Evolutionary conservation across 1,140 invertebrate genomes (phyloP).

Genomic region (Mamestra configurata): DNA sequence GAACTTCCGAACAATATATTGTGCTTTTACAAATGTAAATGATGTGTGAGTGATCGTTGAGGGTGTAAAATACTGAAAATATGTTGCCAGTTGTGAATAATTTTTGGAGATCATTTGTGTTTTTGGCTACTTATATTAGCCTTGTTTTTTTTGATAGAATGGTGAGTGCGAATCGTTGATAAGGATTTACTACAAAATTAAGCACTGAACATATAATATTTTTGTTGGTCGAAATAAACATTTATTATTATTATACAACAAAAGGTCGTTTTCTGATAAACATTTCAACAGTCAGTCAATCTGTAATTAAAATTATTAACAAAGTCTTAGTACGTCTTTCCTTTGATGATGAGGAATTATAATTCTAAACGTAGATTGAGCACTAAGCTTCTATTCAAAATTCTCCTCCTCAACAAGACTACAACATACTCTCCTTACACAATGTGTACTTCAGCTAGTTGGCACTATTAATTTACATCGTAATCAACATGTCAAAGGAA

Average conservation of each 20-base stretch:
- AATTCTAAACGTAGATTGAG: neutral
- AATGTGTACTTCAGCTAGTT: slow-evolving; percentile 32
- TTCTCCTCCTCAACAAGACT: neutral
- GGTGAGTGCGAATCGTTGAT: too few species aligned
- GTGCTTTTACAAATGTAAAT: slow-evolving; percentile 9
- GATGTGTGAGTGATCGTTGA: slow-evolving; percentile 15
- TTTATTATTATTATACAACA: too few species aligned
- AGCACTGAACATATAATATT: too few species aligned
- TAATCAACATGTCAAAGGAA: slow-evolving; percentile 52
- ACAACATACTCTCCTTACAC: neutral
- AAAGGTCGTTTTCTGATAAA: too few species aligned
- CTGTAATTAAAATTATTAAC: too few species aligned
- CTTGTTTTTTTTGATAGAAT: neutral
- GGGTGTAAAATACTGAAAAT: neutral
- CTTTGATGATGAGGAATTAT: neutral
- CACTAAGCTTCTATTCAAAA: neutral
- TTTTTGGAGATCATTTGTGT: too few species aligned
- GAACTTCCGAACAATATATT: slow-evolving; percentile 29
- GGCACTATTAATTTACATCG: slow-evolving; percentile 46
- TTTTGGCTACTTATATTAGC: too few species aligned
- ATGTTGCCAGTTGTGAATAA: neutral
- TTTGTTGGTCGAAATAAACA: too few species aligned
- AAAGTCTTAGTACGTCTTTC: too few species aligned
- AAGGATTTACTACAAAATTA: too few species aligned
- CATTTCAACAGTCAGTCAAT: too few species aligned